Base-by-base conservation (phyloP, 1,140 invertebrate species). In the Matsumurasca onukii region DNA sequence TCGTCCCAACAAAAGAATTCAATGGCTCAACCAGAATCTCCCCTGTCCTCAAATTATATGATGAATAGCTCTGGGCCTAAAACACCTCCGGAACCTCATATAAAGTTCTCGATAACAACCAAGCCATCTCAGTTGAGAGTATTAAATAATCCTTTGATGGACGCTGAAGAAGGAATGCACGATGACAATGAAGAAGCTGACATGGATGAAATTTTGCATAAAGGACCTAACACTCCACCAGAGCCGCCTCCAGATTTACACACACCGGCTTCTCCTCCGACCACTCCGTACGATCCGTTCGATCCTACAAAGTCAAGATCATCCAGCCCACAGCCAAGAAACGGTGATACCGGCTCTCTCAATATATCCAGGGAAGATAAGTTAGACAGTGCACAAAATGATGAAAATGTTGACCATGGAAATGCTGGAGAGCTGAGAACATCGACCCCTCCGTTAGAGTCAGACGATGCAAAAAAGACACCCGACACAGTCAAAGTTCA, bases 291-390 rank as follows among this genome's bases (percentile, higher is more conserved):
- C 77, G 92, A 94, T 86, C 92, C 92, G 0, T 94, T 92, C 76
- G 91, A 93, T 75, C 92, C 92, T 1, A 93, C 92, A 0, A 92
- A 91, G 76, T 93, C 91, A 1, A 84, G 91, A 1, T 91, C 90
- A 0, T 80, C 80, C 0, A 78, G 79, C 25, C 75, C 75, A 20
- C 78, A 79, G 34, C 75, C 76, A 30, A 62, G 51, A 31, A 48
- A n/a, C 48, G 59, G 39, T 31, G 61, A 57, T 39, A 20, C 62
- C 30, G 39, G 49, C 17, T 31, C 34, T 24, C 20, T 49, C 1
- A 34, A 52, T 29, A 51, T n/a, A 2, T 30, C 24, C 17, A 65
- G 63, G 57, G 48, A 69, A 57, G 68, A 69, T 57, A 66, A 69
- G 25, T 34, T 52, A 63, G 67, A 64, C 25, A 65, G 39, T 31